phyloP scores from a whole-genome alignment of 2,888 invertebrate genomes.

The Erebia epiphron region DNA sequence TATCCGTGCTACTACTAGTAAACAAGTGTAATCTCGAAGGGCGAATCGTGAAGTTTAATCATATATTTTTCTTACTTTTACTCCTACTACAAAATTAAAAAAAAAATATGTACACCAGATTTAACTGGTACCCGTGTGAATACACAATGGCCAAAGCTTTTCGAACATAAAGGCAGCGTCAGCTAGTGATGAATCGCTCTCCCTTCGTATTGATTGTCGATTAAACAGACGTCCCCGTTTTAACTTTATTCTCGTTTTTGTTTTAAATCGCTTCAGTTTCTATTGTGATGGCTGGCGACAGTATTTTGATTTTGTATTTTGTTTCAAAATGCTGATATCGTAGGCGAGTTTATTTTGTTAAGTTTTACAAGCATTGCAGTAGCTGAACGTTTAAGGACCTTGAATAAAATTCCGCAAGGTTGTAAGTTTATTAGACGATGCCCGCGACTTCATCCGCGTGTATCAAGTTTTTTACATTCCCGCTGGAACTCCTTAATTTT shows the following conservation, averaged over 20 bases:
- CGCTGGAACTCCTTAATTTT: too few species aligned
- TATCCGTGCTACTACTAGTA: too few species aligned
- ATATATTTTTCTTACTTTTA: not conserved
- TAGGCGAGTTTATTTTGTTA: too few species aligned
- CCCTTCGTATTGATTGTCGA: slow-evolving; percentile 57
- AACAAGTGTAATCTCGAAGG: too few species aligned
- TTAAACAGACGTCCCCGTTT: slow-evolving; percentile 52
- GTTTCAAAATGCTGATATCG: too few species aligned
- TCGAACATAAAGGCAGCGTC: slow-evolving; percentile 39
- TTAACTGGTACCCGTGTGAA: slow-evolving; percentile 12
- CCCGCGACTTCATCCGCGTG: too few species aligned
- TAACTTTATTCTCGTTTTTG: slow-evolving; percentile 35
- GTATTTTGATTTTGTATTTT: slow-evolving; percentile 7
- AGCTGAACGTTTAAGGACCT: too few species aligned
- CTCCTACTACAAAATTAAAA: not conserved
- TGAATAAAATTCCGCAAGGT: too few species aligned
- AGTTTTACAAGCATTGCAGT: too few species aligned
- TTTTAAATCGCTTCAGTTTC: slow-evolving; percentile 26
- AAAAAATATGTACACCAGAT: not conserved
- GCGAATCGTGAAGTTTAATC: too few species aligned
- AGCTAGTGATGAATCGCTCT: slow-evolving; percentile 54
- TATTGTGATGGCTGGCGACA: slow-evolving; percentile 15
- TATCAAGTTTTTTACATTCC: too few species aligned
- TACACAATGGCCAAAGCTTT: slow-evolving; percentile 8
- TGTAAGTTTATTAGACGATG: too few species aligned